Conservation (phyloP, 2,888 invertebrate species). For the Philopedon plagiatum region DNA sequence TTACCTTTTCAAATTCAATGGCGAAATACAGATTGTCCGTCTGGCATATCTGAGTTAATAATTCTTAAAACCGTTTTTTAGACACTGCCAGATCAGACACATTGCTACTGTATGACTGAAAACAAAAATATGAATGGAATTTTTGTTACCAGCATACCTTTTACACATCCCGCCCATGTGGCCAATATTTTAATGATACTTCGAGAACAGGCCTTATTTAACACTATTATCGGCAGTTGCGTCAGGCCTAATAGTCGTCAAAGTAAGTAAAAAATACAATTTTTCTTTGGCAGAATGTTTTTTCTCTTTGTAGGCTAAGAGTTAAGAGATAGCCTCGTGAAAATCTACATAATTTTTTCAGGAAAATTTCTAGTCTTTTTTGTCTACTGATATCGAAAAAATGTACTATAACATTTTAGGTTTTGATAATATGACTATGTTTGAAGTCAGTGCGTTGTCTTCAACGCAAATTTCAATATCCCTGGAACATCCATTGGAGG, state of each 20-base stretch:
- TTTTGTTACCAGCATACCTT: conserved; percentile 86
- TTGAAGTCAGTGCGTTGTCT: conserved; percentile 92
- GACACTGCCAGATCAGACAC: conserved; percentile 93
- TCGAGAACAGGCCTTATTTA: conserved; percentile 93
- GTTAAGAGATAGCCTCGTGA: no score
- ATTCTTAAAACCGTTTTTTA: conserved; percentile 68
- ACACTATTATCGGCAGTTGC: conserved; percentile 89
- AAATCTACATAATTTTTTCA: no score
- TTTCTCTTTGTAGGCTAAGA: conserved; percentile 41
- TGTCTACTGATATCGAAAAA: no score
- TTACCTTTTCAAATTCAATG: no score
- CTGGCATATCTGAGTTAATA: background rate
- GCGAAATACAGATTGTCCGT: no score
- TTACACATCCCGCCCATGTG: conserved; percentile 94
- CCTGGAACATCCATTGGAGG: conserved; percentile 93
- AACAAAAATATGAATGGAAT: conserved; percentile 83
- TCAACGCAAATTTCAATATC: conserved; percentile 92
- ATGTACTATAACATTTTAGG: conserved; percentile 71
- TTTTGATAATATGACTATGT: conserved; percentile 84
- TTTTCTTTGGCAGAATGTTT: conserved; percentile 15
- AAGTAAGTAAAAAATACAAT: conserved; percentile 70
- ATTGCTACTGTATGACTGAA: conserved; percentile 94
- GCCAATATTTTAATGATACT: conserved; percentile 88
- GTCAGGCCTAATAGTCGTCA: conserved; percentile 86
- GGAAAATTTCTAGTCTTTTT: no score